Conservation (phyloP, 1,140 invertebrate genomes). For the Nasonia vitripennis region DNA sequence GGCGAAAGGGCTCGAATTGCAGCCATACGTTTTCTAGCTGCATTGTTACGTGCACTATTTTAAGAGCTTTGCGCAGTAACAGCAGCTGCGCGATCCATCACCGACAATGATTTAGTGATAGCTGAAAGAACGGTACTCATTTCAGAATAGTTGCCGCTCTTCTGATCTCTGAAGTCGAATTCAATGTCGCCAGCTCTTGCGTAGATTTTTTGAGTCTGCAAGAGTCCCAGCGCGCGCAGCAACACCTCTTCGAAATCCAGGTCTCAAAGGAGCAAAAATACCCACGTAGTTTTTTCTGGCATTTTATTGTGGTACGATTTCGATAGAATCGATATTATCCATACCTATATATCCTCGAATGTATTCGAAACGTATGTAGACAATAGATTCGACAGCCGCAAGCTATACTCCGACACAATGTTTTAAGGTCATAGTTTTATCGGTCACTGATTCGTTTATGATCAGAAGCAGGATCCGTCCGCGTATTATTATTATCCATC, state of each 20-base stretch:
- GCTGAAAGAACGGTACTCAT: slow-evolving; percentile 57
- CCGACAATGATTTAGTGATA: slow-evolving; percentile 73
- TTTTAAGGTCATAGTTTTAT: slow-evolving; percentile 67
- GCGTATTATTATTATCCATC: slow-evolving; percentile 55
- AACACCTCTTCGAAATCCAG: slow-evolving; percentile 6
- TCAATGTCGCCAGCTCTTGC: slow-evolving; percentile 30
- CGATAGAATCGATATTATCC: background rate
- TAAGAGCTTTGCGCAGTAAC: slow-evolving; percentile 69
- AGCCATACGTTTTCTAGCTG: slow-evolving; percentile 1
- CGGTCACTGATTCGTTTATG: slow-evolving; percentile 59
- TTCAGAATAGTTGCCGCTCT: slow-evolving; percentile 52
- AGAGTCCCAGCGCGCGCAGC: background rate
- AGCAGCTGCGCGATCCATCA: slow-evolving; percentile 73
- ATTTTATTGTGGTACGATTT: no score
- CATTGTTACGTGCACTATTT: slow-evolving; percentile 71
- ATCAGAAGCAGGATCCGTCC: slow-evolving; percentile 55
- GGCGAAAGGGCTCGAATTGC: background rate
- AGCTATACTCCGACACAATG: background rate
- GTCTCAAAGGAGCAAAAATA: background rate
- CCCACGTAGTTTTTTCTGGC: no score
- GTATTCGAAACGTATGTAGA: background rate
- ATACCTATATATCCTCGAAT: background rate
- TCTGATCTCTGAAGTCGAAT: background rate
- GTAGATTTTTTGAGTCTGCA: background rate
- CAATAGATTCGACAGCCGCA: slow-evolving; percentile 9